These are phyloP conservation scores for Lordiphosa andalusiaca DNA, from an alignment of 2,888 invertebrate species.

Conservation along the genomic window DNA sequence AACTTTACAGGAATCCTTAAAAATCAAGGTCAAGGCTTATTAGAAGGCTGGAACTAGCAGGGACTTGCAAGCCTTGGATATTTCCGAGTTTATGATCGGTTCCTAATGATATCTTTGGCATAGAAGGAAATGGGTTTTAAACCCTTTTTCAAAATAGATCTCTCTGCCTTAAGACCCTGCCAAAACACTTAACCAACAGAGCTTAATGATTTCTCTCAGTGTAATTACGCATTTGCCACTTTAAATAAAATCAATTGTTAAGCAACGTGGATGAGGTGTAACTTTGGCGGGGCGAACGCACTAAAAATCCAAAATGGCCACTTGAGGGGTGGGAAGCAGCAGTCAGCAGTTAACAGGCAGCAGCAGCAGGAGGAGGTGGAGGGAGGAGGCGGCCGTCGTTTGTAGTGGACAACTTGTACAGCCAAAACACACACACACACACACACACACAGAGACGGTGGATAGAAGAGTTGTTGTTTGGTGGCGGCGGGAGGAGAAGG, in stretches of 20 bases:
- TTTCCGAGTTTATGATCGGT: no score
- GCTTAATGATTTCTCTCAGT: neutral
- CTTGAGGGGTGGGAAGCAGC: slow-evolving; percentile 15
- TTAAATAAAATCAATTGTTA: slow-evolving; percentile 54
- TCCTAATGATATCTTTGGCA: no score
- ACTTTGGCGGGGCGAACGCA: neutral
- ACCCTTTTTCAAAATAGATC: no score
- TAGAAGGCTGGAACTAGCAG: no score
- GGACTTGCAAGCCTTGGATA: no score
- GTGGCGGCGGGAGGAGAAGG: neutral
- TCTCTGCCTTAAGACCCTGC: no score
- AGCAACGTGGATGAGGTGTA: slow-evolving; percentile 9
- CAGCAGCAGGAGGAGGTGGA: neutral
- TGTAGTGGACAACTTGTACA: slow-evolving; percentile 9
- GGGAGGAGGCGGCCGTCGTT: slow-evolving; percentile 1
- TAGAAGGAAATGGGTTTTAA: no score
- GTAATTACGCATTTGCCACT: slow-evolving; percentile 11
- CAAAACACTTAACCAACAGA: no score
- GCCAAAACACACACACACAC: slow-evolving; percentile 10
- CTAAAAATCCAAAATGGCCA: slow-evolving; percentile 20
- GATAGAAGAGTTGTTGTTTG: no score
- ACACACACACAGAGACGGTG: neutral
- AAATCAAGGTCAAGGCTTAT: no score
- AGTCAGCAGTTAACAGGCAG: neutral
- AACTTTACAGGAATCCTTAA: no score